These are phyloP conservation scores for Salvelinus fontinalis DNA, from an alignment of 2,113 vertebrate genomes.

Conservation along the genomic window DNA sequence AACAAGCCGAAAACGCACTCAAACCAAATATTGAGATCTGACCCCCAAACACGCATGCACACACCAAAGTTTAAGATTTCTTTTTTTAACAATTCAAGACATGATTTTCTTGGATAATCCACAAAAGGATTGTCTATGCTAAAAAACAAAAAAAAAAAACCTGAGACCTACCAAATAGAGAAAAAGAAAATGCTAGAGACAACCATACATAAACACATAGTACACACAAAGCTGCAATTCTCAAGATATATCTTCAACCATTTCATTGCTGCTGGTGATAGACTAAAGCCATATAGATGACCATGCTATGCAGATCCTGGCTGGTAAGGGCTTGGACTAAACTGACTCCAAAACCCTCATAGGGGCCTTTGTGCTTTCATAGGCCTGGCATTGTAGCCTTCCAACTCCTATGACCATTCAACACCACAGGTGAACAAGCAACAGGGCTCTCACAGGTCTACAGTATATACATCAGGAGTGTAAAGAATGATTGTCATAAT, in stretches of 20 bases:
- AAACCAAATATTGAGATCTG: conserved; percentile 2
- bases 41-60: conserved; percentile 45
- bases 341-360: not conserved
- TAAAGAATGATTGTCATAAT: conserved; percentile 42
- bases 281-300: not conserved
- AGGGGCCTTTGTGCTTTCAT: conserved; percentile 17
- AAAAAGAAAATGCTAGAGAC: not conserved
- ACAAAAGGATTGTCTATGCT: conserved; percentile 61
- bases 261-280: conserved; percentile 52
- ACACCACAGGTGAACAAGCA: conserved; percentile 19
- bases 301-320: not conserved
- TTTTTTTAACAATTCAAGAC: conserved; percentile 25
- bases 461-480: not conserved
- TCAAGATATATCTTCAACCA: conserved; percentile 15
- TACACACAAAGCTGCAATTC: conserved; percentile 21
- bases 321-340: not conserved
- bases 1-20: conserved; percentile 6
- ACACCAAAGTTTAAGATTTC: not conserved
- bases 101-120: conserved; percentile 34
- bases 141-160: conserved; percentile 13
- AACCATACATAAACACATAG: conserved; percentile 43
- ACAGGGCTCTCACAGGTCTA: not conserved
- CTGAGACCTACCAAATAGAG: conserved; percentile 12
- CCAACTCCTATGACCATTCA: not conserved
- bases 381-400: not conserved